These are phyloP conservation scores for Mechanitis messenoides DNA, from an alignment of 2,888 invertebrate species.

Conservation along the genomic window DNA sequence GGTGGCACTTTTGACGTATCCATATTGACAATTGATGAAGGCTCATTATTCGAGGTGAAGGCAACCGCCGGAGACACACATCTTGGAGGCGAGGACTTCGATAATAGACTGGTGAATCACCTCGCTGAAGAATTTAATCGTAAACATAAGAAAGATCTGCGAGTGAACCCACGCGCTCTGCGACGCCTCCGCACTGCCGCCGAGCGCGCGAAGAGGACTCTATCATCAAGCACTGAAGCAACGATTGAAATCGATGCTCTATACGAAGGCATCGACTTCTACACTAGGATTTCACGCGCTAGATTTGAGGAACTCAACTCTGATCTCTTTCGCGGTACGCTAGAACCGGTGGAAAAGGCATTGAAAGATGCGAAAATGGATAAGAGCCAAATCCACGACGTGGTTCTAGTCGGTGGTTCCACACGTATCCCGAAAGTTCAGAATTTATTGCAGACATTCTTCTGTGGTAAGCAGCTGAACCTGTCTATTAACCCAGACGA, in stretches of 20 bases:
- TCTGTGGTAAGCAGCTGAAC: constrained; percentile 80
- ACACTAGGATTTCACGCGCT: constrained; percentile 80
- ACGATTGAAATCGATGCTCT: constrained; percentile 82
- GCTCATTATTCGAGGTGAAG: constrained; percentile 82
- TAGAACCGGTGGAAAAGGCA: constrained; percentile 84
- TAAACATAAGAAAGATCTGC: constrained; percentile 79
- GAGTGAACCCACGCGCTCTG: constrained; percentile 76
- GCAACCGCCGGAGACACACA: constrained; percentile 88
- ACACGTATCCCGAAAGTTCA: constrained; percentile 85
- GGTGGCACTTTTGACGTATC: constrained; percentile 91
- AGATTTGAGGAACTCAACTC: constrained; percentile 82
- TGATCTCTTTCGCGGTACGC: constrained; percentile 80
- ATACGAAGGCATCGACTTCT: constrained; percentile 79
- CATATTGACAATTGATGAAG: constrained; percentile 84
- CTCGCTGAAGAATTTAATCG: constrained; percentile 80
- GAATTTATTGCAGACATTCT: constrained; percentile 80
- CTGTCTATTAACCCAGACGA: constrained; percentile 84
- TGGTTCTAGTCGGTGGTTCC: constrained; percentile 85
- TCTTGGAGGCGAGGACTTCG: constrained; percentile 81
- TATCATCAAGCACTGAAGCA: constrained; percentile 83
- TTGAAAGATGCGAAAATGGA: constrained; percentile 83
- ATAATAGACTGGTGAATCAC: constrained; percentile 77
- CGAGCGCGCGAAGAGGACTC: constrained; percentile 82
- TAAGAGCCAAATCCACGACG: constrained; percentile 81
- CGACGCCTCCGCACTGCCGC: constrained; percentile 81